Evolutionary conservation across 2,797 vertebrate species (phyloP).

Genomic region (Micromesistius poutassou): DNA sequence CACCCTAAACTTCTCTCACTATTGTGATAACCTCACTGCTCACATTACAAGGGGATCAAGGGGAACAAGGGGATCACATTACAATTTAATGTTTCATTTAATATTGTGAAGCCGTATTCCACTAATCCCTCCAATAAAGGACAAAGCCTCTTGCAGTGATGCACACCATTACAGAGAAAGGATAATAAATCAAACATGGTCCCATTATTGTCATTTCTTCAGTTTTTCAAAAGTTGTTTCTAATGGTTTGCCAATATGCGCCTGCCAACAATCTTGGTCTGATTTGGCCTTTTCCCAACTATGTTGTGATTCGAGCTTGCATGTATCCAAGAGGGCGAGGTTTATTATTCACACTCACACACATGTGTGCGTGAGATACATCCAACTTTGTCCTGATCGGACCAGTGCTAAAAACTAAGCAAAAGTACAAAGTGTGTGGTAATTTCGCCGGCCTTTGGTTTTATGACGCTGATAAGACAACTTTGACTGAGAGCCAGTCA

Average conservation of each 20-base stretch:
- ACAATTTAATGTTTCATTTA: background rate
- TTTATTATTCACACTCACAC: background rate
- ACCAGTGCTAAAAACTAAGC: background rate
- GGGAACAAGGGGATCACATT: background rate
- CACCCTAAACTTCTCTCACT: background rate
- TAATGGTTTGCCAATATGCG: background rate
- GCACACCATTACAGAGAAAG: background rate
- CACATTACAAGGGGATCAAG: no score
- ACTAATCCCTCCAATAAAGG: background rate
- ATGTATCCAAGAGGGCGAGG: background rate
- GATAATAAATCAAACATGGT: background rate
- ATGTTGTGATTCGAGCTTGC: background rate
- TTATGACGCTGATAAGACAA: background rate
- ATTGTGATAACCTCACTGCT: background rate
- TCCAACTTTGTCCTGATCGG: no score
- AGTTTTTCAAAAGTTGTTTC: background rate
- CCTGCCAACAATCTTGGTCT: background rate
- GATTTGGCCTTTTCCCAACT: background rate
- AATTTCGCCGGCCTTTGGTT: background rate
- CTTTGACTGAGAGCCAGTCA: background rate
- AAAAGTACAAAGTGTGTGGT: background rate
- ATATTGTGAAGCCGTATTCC: background rate
- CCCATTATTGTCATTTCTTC: background rate
- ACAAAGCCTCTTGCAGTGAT: background rate
- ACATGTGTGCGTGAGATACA: rapidly evolving